Conservation (phyloP, 2,888 invertebrate species). For the Ptilodon capucinus region DNA sequence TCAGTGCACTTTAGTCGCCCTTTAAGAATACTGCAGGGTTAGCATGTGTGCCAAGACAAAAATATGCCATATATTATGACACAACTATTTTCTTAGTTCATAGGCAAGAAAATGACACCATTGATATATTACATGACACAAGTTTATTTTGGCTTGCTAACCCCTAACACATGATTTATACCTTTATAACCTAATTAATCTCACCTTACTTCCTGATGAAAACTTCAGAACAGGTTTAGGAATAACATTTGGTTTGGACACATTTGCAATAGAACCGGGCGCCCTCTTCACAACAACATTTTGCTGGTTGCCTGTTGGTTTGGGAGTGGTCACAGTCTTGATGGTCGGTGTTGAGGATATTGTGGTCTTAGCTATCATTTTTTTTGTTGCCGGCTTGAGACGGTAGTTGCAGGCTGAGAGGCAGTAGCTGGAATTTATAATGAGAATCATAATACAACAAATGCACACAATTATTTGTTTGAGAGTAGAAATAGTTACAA, state of each 20-base stretch:
- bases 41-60: too few species aligned
- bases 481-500: too few species aligned
- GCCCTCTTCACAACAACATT: conserved; percentile 78
- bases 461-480: neutral
- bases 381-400: conserved; percentile 82
- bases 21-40: too few species aligned
- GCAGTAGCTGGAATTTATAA: conserved; percentile 86
- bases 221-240: conserved; percentile 91
- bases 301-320: conserved; percentile 65
- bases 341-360: conserved; percentile 51
- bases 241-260: conserved; percentile 84
- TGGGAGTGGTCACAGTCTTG: conserved; percentile 61
- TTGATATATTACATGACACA: too few species aligned
- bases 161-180: too few species aligned
- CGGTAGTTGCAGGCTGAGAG: conserved; percentile 91
- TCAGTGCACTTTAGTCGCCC: too few species aligned
- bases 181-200: too few species aligned
- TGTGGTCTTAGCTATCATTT: conserved; percentile 58
- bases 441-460: neutral
- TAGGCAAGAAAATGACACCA: too few species aligned
- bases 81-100: too few species aligned
- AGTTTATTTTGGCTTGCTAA: too few species aligned
- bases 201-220: conserved; percentile 78
- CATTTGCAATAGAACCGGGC: conserved; percentile 74
- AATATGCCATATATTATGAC: too few species aligned